phyloP scores from a whole-genome alignment of 2,113 vertebrate genomes.

The Larimichthys crocea region DNA sequence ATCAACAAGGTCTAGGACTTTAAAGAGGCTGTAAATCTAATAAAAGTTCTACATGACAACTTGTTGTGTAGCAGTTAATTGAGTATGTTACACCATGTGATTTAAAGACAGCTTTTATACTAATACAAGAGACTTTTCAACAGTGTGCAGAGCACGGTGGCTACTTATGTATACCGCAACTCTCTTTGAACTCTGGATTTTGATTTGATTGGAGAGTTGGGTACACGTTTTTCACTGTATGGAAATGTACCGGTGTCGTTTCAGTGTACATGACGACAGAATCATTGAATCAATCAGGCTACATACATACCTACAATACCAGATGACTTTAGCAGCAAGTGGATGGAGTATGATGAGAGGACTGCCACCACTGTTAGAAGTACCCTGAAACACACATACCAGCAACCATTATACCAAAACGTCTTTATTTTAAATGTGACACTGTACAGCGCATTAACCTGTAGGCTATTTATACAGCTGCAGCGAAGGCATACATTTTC shows the following conservation, averaged over 20 bases:
- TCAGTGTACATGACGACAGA: too few relatives aligned
- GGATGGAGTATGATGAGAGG: slow-evolving; percentile 97
- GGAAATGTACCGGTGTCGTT: too few relatives aligned
- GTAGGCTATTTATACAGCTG: slow-evolving; percentile 68
- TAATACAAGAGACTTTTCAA: neutral
- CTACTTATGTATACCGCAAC: neutral
- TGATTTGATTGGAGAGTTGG: too few relatives aligned
- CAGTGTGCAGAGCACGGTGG: neutral
- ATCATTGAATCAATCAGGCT: neutral
- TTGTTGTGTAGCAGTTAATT: neutral
- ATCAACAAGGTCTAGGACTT: neutral
- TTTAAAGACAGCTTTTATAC: neutral
- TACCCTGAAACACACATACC: slow-evolving; percentile 82
- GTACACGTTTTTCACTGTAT: too few relatives aligned
- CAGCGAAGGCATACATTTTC: slow-evolving; percentile 6
- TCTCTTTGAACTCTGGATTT: too few relatives aligned
- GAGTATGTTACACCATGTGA: neutral
- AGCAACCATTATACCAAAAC: neutral
- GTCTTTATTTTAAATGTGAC: neutral
- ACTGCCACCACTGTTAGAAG: slow-evolving; percentile 91
- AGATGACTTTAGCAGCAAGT: slow-evolving; percentile 95
- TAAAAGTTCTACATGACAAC: neutral
- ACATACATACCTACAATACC: slow-evolving; percentile 92
- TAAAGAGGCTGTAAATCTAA: neutral
- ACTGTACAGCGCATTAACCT: slow-evolving; percentile 4